A percentile compares a stretch with the other conserved stretches of the same genome.
These are phyloP conservation scores for Silvanus unidentatus DNA, from an alignment of 2,888 invertebrate species.

Conservation along the genomic window DNA sequence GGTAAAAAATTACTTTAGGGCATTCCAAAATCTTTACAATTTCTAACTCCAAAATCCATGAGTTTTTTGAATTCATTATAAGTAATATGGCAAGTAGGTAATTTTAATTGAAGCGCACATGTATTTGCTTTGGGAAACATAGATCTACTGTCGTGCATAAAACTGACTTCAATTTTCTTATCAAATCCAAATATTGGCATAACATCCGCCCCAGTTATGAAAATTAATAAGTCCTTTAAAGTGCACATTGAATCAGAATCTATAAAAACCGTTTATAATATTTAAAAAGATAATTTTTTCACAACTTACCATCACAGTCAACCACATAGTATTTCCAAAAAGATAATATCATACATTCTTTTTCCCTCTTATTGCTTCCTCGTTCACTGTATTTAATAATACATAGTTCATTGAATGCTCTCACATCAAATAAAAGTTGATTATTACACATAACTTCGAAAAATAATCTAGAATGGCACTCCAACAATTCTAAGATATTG, in stretches of 20 bases:
- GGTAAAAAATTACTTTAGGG: no score
- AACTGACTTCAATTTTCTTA: background rate
- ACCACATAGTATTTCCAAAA: background rate
- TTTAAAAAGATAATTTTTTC: background rate
- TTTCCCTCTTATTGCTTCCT: background rate
- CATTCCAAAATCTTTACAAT: background rate
- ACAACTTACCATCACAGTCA: background rate
- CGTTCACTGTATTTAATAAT: background rate
- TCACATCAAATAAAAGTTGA: background rate
- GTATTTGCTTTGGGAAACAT: background rate
- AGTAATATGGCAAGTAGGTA: background rate
- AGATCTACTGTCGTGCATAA: background rate
- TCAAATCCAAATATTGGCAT: background rate
- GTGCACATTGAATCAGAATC: background rate
- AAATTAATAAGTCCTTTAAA: background rate
- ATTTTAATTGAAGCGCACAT: background rate
- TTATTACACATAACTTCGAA: background rate
- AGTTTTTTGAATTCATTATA: background rate
- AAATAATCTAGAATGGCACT: background rate
- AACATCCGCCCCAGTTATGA: background rate
- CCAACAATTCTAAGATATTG: background rate
- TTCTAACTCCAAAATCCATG: background rate
- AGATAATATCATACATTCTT: background rate
- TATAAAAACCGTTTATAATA: background rate
- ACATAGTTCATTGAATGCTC: background rate